These are phyloP conservation scores for Ambastaia sidthimunki DNA, from an alignment of 2,797 vertebrate species.

Conservation along the genomic window DNA sequence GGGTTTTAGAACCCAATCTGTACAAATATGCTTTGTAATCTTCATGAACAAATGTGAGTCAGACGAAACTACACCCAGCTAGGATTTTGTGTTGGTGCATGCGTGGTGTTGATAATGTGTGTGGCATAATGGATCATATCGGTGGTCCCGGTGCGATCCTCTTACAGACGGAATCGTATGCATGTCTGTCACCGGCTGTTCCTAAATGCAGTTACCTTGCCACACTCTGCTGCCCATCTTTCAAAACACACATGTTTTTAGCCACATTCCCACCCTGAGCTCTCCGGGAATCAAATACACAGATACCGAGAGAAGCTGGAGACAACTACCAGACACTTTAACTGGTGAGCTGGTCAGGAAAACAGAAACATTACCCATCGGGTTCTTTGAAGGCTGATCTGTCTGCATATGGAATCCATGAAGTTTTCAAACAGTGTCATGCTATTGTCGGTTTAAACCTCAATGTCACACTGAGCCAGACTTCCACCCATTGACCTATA, in stretches of 20 bases:
- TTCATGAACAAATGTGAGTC: not conserved
- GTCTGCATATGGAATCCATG: slow-evolving; percentile 34
- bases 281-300: slow-evolving; percentile 43
- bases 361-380: slow-evolving; percentile 30
- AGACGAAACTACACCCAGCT: not conserved
- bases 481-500: not conserved
- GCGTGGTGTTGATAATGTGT: not conserved
- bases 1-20: slow-evolving; percentile 27
- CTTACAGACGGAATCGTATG: slow-evolving; percentile 22
- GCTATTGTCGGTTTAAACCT: slow-evolving; percentile 36
- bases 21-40: slow-evolving; percentile 25
- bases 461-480: slow-evolving; percentile 1
- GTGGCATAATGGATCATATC: slow-evolving; percentile 21
- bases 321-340: slow-evolving; percentile 30
- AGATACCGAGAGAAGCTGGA: not conserved
- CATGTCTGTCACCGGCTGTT: slow-evolving; percentile 43
- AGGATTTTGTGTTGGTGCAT: slow-evolving; percentile 13
- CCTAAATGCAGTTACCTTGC: slow-evolving; percentile 40
- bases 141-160: slow-evolving; percentile 27
- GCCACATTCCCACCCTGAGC: slow-evolving; percentile 17
- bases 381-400: not conserved
- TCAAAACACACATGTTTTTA: slow-evolving; percentile 15
- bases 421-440: slow-evolving; percentile 23
- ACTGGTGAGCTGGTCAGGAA: slow-evolving; percentile 29
- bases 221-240: slow-evolving; percentile 38